phyloP scores from a whole-genome alignment of 2,888 invertebrate genomes.

The Zaprionus bogoriensis region DNA sequence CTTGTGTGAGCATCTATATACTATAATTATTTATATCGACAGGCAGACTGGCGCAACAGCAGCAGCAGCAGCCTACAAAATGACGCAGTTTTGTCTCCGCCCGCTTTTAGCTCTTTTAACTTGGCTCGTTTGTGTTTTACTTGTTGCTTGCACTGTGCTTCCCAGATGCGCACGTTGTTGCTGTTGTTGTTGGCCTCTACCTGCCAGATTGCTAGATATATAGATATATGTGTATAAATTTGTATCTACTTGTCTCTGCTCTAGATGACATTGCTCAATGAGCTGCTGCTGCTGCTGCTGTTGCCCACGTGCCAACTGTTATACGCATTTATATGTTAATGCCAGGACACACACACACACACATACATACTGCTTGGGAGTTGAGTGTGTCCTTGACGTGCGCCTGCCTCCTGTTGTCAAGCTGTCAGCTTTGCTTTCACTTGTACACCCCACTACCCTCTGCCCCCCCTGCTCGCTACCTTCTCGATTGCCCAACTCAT shows the following conservation, averaged over 20 bases:
- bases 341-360: slow-evolving; percentile 25
- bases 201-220: slow-evolving; percentile 49
- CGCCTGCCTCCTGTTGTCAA: slow-evolving; percentile 11
- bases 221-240: slow-evolving; percentile 30
- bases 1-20: no score
- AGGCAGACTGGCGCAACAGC: no score
- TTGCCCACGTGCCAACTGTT: slow-evolving; percentile 46
- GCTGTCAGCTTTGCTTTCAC: slow-evolving; percentile 22
- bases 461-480: not conserved
- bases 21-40: no score
- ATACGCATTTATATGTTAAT: slow-evolving; percentile 71
- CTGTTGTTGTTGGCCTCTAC: slow-evolving; percentile 34
- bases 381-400: slow-evolving; percentile 18
- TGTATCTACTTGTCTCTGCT: no score
- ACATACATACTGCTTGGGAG: not conserved
- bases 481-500: not conserved
- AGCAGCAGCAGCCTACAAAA: no score
- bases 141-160: slow-evolving; percentile 63
- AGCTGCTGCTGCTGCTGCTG: slow-evolving; percentile 16
- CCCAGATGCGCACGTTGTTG: slow-evolving; percentile 21
- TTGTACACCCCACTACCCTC: slow-evolving; percentile 2
- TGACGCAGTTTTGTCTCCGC: slow-evolving; percentile 60
- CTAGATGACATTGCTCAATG: slow-evolving; percentile 39
- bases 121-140: slow-evolving; percentile 44
- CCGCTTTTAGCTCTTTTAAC: slow-evolving; percentile 5